Evolutionary conservation across 2,888 invertebrate species (phyloP).

Genomic region (Dasypogon diadema): DNA sequence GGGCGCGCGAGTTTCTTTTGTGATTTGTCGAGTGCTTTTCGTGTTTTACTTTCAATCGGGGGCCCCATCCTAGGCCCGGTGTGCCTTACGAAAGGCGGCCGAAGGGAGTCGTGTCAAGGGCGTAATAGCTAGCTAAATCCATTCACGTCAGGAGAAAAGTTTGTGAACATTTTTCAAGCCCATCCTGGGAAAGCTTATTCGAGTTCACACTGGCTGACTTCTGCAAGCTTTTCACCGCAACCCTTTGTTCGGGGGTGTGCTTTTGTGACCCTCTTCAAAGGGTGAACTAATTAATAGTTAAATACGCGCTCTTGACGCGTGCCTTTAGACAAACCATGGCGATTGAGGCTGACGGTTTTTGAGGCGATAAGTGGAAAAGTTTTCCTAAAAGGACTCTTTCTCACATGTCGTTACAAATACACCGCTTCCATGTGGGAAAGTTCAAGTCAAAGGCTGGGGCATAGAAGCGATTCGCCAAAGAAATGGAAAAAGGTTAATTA

Average conservation of each 20-base stretch:
- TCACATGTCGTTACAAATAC: slow-evolving; percentile 11
- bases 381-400: slow-evolving; percentile 10
- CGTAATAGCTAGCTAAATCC: slow-evolving; percentile 16
- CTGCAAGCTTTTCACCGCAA: slow-evolving; percentile 29
- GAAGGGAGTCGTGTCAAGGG: neutral
- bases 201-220: slow-evolving; percentile 1
- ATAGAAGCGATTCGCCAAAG: no score
- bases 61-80: slow-evolving; percentile 1
- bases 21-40: slow-evolving; percentile 45
- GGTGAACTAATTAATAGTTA: slow-evolving; percentile 49
- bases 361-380: slow-evolving; percentile 50
- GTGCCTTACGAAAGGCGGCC: neutral
- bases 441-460: neutral
- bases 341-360: slow-evolving; percentile 46
- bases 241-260: slow-evolving; percentile 42
- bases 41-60: slow-evolving; percentile 31
- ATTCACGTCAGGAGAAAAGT: slow-evolving; percentile 27
- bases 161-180: slow-evolving; percentile 40
- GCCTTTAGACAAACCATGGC: slow-evolving; percentile 32
- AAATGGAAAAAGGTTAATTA: slow-evolving; percentile 37
- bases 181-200: slow-evolving; percentile 31
- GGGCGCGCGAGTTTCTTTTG: slow-evolving; percentile 44
- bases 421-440: neutral
- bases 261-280: slow-evolving; percentile 46
- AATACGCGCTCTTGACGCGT: slow-evolving; percentile 49